Evolutionary conservation across 2,113 vertebrate genomes (phyloP).

Genomic region (Saguinus midas): DNA sequence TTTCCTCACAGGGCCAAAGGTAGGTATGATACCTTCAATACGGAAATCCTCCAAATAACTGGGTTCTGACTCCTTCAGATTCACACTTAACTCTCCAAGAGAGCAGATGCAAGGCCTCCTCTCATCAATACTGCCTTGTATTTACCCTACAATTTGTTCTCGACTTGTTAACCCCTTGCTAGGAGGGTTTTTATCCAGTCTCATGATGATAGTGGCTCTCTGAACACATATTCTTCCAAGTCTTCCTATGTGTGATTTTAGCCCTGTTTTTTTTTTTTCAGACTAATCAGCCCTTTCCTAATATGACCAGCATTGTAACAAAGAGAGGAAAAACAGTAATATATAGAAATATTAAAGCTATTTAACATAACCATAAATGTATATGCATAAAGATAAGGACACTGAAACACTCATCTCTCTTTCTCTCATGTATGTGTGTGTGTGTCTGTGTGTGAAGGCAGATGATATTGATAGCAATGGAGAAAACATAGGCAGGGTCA

Average conservation of each 20-base stretch:
- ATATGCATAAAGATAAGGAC: not conserved
- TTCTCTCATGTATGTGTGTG: not conserved
- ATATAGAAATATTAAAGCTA: not conserved
- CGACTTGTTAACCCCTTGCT: not conserved
- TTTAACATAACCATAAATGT: not conserved
- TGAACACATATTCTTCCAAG: not conserved
- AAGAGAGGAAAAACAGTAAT: not conserved
- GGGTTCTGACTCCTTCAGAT: not conserved
- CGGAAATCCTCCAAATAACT: not conserved
- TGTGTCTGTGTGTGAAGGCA: not conserved
- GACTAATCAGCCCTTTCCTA: not conserved
- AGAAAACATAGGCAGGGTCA: not conserved
- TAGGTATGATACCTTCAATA: not conserved
- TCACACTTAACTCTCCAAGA: not conserved
- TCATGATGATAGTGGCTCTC: not conserved
- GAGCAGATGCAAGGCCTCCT: fast-evolving
- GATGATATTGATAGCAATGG: not conserved
- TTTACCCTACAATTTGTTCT: not conserved
- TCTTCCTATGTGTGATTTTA: not conserved
- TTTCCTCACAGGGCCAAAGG: not conserved
- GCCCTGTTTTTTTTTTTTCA: not conserved
- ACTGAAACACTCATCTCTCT: fast-evolving
- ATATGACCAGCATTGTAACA: not conserved
- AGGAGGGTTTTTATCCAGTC: not conserved
- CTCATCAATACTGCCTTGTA: not conserved